Base-by-base conservation (phyloP, 2,113 vertebrate species). In the Ciconia boyciana region DNA sequence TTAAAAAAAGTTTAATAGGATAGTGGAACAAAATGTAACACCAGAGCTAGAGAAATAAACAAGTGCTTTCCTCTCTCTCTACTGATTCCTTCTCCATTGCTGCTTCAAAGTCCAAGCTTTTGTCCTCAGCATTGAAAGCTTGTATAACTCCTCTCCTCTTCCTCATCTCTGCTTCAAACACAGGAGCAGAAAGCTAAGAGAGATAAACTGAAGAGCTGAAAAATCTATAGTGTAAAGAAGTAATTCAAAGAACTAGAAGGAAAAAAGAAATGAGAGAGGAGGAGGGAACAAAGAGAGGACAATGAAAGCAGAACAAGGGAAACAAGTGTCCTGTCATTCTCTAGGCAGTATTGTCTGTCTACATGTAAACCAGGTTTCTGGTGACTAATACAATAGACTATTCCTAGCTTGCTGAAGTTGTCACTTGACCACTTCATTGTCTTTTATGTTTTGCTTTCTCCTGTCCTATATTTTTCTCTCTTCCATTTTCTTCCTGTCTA, bases 381-480 rank as follows among this genome's bases (percentile, higher is more conserved):
- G 46, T 91, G 57, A 25, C 74, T 75, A 83, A 55, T 71, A 79
- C 46, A 91, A 69, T 36, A 83, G 32, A 36, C n/a, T 22, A 4
- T 62, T 92, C 46, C 39, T 55, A 76, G 48, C 52, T 82, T 60
- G 66, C 55, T 90, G 48, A 88, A 90, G 20, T 76, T 94, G 70
- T 96, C 90, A 88, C 74, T 97, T 94, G 94, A 94, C 78, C 70
- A 58, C 92, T 94, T 96, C 58, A 94, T 96, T 91, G 75, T 76
- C 78, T 79, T 89, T 87, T 83, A 54, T 54, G 14, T 80, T 89
- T 94, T 78, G 28, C 62, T 87, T 72, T 92, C 43, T 87, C 58
- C 68, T 86, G 44, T 68, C 61, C 66, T 46, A 3, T 65, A 75
- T 65, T 96, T 93, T 91, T 25, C 39, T 90, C 68, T 66, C 31